These are phyloP conservation scores for Leucosticte australis DNA, from an alignment of 2,113 vertebrate genomes.

Conservation along the genomic window DNA sequence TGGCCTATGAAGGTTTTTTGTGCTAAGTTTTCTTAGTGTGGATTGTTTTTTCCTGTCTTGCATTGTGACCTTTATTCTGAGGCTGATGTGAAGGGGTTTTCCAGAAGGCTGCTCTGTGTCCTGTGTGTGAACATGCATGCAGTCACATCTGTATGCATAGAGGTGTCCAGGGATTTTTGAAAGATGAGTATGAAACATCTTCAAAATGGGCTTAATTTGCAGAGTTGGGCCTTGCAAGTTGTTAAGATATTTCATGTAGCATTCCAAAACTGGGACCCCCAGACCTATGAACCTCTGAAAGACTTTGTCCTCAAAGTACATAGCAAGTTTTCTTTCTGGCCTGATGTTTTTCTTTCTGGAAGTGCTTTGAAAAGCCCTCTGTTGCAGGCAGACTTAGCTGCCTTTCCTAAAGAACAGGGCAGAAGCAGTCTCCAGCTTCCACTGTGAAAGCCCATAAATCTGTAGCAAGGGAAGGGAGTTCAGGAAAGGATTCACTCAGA, in stretches of 20 bases:
- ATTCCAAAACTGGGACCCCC: background rate
- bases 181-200: background rate
- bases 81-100: background rate
- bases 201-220: background rate
- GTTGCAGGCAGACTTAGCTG: background rate
- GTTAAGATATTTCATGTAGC: background rate
- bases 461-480: background rate
- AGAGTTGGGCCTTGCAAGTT: background rate
- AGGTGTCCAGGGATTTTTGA: background rate
- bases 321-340: background rate
- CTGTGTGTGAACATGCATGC: rapidly evolving
- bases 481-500: background rate
- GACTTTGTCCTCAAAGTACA: background rate
- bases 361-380: background rate
- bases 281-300: background rate
- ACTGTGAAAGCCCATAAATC: background rate
- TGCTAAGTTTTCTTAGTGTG: background rate
- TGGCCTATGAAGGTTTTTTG: background rate
- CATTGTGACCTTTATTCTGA: background rate
- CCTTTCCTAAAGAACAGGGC: background rate
- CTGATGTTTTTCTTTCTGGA: background rate
- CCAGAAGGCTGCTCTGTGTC: background rate
- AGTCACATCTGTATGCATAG: background rate
- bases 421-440: background rate
- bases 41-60: background rate